phyloP scores from a whole-genome alignment of 2,113 vertebrate species.

The Syngnathoides biaculeatus region DNA sequence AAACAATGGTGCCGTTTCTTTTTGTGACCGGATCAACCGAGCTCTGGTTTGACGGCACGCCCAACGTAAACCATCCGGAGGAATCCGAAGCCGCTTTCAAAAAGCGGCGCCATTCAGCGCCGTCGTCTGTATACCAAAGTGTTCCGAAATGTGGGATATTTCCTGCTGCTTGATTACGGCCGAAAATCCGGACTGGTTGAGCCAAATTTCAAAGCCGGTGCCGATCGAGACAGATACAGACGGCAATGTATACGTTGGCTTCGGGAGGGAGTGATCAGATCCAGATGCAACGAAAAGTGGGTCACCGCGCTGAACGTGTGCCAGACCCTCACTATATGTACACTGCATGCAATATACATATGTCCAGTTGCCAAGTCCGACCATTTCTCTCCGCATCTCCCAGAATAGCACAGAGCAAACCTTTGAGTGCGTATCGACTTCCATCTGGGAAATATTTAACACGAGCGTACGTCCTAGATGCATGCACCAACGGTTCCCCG shows the following conservation, averaged over 20 bases:
- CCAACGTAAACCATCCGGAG: slow-evolving; percentile 39
- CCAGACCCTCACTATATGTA: slow-evolving; percentile 56
- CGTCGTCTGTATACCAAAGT: background rate
- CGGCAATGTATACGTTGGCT: slow-evolving; percentile 27
- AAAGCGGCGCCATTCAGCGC: background rate
- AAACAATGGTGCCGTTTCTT: slow-evolving; percentile 35
- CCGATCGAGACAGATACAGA: slow-evolving; percentile 44
- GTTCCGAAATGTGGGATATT: slow-evolving; percentile 10
- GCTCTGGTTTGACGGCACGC: slow-evolving; percentile 9
- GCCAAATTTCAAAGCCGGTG: slow-evolving; percentile 40
- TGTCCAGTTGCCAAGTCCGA: slow-evolving; percentile 58
- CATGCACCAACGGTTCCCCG: slow-evolving; percentile 13
- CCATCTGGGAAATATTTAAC: slow-evolving; percentile 55
- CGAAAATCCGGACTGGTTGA: slow-evolving; percentile 10
- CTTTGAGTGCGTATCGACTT: slow-evolving; percentile 31
- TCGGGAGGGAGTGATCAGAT: slow-evolving; percentile 40
- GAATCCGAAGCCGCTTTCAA: slow-evolving; percentile 30
- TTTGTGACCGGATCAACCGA: slow-evolving; percentile 7
- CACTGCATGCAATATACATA: slow-evolving; percentile 43
- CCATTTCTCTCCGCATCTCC: slow-evolving; percentile 44
- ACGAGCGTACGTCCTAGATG: slow-evolving; percentile 33
- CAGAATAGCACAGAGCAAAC: slow-evolving; percentile 50
- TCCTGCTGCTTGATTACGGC: slow-evolving; percentile 31
- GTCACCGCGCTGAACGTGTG: slow-evolving; percentile 50
- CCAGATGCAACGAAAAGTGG: slow-evolving; percentile 65